Evolutionary conservation across 2,888 invertebrate genomes (phyloP).

Genomic region (Dugesia japonica): DNA sequence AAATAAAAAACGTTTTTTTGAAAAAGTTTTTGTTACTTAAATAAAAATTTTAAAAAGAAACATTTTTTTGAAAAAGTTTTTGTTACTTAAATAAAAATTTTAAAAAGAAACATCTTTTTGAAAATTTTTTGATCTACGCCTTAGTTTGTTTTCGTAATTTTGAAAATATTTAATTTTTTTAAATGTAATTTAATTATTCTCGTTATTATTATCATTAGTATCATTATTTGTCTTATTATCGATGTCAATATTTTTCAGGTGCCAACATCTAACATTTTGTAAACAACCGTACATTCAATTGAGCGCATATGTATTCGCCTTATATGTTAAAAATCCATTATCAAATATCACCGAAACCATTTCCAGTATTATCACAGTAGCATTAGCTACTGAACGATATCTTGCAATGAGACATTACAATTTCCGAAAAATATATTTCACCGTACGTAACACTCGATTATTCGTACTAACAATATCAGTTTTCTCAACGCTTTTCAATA

Average conservation of each 20-base stretch:
- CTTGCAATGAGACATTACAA: constrained; percentile 31
- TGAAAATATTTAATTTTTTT: too few relatives aligned
- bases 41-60: too few relatives aligned
- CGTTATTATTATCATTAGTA: too few relatives aligned
- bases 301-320: background rate
- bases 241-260: background rate
- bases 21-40: too few relatives aligned
- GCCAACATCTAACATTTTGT: background rate
- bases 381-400: constrained; percentile 29
- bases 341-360: constrained; percentile 32
- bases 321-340: constrained; percentile 24
- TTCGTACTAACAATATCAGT: background rate
- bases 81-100: too few relatives aligned
- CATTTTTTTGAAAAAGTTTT: too few relatives aligned
- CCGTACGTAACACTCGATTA: background rate
- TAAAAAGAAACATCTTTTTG: too few relatives aligned
- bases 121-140: too few relatives aligned
- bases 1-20: too few relatives aligned
- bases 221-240: too few relatives aligned
- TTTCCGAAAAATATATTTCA: constrained; percentile 23
- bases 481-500: constrained; percentile 20
- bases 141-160: too few relatives aligned
- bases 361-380: constrained; percentile 20
- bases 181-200: too few relatives aligned
- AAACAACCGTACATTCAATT: constrained; percentile 11